Evolutionary conservation across 2,888 invertebrate species (phyloP).

Genomic region (Ashinkailepas kermadecensis): DNA sequence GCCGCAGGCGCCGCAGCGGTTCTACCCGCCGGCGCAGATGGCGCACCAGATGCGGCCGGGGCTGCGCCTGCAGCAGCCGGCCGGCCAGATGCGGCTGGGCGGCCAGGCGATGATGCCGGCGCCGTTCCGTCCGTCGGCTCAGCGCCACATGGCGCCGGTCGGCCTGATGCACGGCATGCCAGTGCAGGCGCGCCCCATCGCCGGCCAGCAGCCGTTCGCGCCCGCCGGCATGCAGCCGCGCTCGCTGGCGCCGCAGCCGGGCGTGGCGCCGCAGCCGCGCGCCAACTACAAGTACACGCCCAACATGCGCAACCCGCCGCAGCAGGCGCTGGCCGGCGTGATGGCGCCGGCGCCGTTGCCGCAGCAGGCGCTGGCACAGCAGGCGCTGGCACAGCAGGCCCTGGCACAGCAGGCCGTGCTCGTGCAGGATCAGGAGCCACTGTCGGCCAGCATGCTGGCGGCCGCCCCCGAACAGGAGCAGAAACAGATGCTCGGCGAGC

Average conservation of each 20-base stretch:
- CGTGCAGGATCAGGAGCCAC: conserved; percentile 88
- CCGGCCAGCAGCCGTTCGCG: conserved; percentile 32
- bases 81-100: conserved; percentile 34
- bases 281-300: conserved; percentile 81
- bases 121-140: conserved; percentile 36
- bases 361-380: conserved; percentile 39
- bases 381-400: conserved; percentile 47
- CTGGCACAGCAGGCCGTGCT: conserved; percentile 62
- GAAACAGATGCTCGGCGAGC: conserved; percentile 98
- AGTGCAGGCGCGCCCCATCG: conserved; percentile 33
- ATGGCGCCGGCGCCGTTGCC: conserved; percentile 31
- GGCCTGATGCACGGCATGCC: conserved; percentile 35
- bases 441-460: conserved; percentile 94
- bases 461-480: conserved; percentile 93
- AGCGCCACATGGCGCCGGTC: conserved; percentile 42
- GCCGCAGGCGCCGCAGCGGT: conserved; percentile 67
- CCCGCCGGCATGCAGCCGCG: conserved; percentile 46
- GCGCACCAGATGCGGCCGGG: conserved; percentile 72
- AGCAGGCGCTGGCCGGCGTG: conserved; percentile 24
- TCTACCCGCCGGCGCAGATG: conserved; percentile 86
- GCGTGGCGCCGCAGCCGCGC: conserved; percentile 28
- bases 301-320: conserved; percentile 79
- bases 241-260: conserved; percentile 31
- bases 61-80: conserved; percentile 78
- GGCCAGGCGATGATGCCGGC: conserved; percentile 36